Base-by-base conservation (phyloP, 2,888 invertebrate genomes). In the Meandrusa payeni region DNA sequence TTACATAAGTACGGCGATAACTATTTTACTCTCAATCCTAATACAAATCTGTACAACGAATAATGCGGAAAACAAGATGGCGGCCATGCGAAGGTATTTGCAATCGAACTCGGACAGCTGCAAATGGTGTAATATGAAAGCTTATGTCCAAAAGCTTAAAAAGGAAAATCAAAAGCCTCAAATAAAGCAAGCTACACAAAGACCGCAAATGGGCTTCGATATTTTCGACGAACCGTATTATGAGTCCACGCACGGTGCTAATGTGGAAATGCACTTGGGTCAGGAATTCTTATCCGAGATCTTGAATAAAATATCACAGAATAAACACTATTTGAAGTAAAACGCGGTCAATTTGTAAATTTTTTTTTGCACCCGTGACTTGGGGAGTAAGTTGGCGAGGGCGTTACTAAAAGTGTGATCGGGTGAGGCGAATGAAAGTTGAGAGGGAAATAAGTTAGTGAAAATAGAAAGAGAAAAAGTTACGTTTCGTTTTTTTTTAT, bases 81-180 rank as follows among this genome's bases (percentile, higher is more conserved):
- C 28, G 23, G 4, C 11, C 2, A 19, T 24, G 2, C 42, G 42
- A 2, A 15, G 36, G 3, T 42, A 42, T 36, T 24, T 36, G 19
- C 15, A 36, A 11, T 4, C 36, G 17, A 42, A 42, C 12, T 11
- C 29, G 0, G 29, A 42, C 5, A 23, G 23, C 3, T 55, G 55
- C 34, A 51, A 46, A 24, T 55, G 54, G 54, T 55, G 55, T 29
- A 55, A 55, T 27, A 50, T 55, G 54, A 52, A 48, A 5, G 10
- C 28, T 5, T 42, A 42, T n/a, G 42, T 42, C 2, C 29, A 36
- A 0, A 23, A n/a, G 3, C 15, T 42, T 5, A 42, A 42, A 4
- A 28, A 12, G 11, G 10, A 36, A 11, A 36, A 42, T 17, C 23
- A 19, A 17, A 36, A 36, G 5, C 5, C 10, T 2, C 23, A 19